Percentiles rank a stretch among this genome's conserved stretches.
phyloP scores from a whole-genome alignment of 37 sponge, comb jelly and placozoan species.

The Haliclona indistincta region DNA sequence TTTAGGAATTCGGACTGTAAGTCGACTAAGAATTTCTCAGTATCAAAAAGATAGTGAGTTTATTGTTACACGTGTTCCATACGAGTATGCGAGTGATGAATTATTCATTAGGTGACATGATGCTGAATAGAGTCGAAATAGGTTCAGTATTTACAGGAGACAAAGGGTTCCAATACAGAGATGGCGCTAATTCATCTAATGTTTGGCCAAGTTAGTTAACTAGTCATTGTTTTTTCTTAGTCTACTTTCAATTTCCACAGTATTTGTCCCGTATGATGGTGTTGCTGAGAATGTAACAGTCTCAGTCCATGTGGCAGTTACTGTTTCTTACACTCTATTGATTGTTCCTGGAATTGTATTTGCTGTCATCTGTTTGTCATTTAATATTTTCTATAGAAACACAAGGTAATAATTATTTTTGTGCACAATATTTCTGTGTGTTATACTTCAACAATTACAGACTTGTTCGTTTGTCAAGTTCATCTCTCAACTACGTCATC shows the following conservation, averaged over 20 bases:
- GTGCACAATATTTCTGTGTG: not conserved
- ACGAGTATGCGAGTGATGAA: not conserved
- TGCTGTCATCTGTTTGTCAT: slow-evolving; percentile 40
- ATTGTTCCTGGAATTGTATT: slow-evolving; percentile 37
- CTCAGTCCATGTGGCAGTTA: slow-evolving; percentile 31
- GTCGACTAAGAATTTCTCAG: slow-evolving; percentile 13
- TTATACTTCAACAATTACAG: not conserved
- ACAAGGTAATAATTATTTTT: not conserved
- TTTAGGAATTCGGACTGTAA: slow-evolving; percentile 18
- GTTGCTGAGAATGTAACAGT: slow-evolving; percentile 11
- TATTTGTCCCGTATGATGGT: slow-evolving; percentile 42
- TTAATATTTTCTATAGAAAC: slow-evolving; percentile 44
- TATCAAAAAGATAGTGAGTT: slow-evolving; percentile 44
- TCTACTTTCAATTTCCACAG: too few relatives aligned
- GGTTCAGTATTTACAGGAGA: not conserved
- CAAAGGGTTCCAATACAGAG: not conserved
- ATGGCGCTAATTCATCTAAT: not conserved
- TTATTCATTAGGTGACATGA: not conserved
- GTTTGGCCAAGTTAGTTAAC: slow-evolving; percentile 4
- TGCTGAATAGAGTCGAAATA: not conserved
- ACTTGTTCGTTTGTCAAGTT: slow-evolving; percentile 33
- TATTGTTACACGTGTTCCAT: not conserved
- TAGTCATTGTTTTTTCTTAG: not conserved
- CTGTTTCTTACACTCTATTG: slow-evolving; percentile 12
- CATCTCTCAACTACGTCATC: slow-evolving; percentile 42